A percentile compares a stretch with the other conserved stretches of the same genome.
Evolutionary conservation across 2,797 vertebrate species (phyloP).

Genomic region (Spheniscus humboldti): DNA sequence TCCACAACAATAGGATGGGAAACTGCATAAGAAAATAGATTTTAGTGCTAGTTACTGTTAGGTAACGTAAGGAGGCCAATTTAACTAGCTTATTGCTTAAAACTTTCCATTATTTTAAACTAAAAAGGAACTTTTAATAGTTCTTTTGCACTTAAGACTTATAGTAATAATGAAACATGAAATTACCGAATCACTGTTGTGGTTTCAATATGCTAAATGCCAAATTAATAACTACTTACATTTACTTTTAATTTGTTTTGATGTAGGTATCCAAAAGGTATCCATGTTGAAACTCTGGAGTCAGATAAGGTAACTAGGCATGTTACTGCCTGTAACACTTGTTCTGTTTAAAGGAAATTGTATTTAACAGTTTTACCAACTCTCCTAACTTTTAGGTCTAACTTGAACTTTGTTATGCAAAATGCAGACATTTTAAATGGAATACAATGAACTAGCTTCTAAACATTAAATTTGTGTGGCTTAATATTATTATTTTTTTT

Average conservation of each 20-base stretch:
- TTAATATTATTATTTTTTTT: neutral
- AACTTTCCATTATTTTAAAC: neutral
- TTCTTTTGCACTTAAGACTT: neutral
- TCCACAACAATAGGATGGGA: neutral
- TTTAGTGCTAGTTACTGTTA: neutral
- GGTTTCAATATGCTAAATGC: neutral
- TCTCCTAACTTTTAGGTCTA: neutral
- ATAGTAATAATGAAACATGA: neutral
- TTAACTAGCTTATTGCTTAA: neutral
- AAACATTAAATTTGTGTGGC: neutral
- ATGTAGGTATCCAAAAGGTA: constrained; percentile 90
- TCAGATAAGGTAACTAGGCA: constrained; percentile 85
- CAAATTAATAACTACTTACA: neutral
- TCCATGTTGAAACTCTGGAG: constrained; percentile 95
- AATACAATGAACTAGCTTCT: neutral
- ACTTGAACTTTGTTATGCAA: neutral
- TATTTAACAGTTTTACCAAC: neutral
- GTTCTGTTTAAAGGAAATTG: neutral
- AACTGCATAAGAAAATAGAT: neutral
- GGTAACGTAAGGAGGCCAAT: neutral
- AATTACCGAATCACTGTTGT: neutral
- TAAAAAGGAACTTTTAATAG: neutral
- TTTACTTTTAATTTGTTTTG: neutral
- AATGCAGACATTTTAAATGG: neutral
- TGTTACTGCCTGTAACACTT: neutral